These are phyloP conservation scores for Malaclemys terrapin DNA, from an alignment of 2,113 vertebrate species.

Conservation along the genomic window DNA sequence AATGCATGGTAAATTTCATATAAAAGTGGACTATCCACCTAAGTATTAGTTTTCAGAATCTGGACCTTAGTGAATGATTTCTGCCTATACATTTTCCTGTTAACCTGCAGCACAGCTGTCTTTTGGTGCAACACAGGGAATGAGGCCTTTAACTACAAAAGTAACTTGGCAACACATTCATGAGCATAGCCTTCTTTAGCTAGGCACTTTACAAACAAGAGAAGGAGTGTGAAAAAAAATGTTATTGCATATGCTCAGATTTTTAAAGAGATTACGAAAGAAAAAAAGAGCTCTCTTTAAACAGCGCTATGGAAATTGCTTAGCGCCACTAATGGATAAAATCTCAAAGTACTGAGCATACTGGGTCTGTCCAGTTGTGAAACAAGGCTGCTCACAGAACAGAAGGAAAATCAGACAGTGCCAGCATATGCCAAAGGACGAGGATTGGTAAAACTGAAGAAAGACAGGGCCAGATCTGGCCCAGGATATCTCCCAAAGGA, in stretches of 20 bases:
- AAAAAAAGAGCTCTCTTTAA: neutral
- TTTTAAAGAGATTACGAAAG: neutral
- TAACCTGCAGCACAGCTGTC: neutral
- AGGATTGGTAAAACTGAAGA: neutral
- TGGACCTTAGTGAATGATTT: neutral
- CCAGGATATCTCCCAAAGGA: neutral
- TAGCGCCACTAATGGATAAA: neutral
- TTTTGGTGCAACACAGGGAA: neutral
- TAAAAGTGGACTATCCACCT: neutral
- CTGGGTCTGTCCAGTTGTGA: neutral
- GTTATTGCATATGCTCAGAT: neutral
- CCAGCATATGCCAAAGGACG: neutral
- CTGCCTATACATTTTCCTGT: neutral
- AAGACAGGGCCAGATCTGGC: neutral
- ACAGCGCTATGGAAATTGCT: neutral
- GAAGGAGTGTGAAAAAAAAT: neutral
- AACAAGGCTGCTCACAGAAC: neutral
- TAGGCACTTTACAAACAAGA: neutral
- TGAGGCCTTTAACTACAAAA: neutral
- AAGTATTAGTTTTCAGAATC: neutral
- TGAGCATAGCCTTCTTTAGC: neutral
- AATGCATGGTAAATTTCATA: neutral
- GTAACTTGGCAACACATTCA: neutral
- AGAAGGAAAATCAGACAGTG: neutral
- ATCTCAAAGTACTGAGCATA: neutral